phyloP scores from a whole-genome alignment of 2,113 vertebrate genomes.

The Pluvialis apricaria region DNA sequence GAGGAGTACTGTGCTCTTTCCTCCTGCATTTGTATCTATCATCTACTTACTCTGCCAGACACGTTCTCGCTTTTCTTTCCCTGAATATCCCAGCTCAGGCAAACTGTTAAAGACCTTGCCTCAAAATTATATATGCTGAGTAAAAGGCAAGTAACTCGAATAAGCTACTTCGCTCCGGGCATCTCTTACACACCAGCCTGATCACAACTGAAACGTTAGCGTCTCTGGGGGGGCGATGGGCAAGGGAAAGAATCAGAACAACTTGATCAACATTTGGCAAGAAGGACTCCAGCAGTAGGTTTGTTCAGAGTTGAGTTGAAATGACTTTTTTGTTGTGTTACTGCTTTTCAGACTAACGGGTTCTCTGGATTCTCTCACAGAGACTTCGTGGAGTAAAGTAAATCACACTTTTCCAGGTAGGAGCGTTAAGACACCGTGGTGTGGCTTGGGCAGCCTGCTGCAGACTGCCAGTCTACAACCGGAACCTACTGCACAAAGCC shows the following conservation, averaged over 20 bases:
- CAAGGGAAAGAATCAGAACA: background rate
- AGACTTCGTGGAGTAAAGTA: constrained; percentile 82
- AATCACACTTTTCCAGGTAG: constrained; percentile 84
- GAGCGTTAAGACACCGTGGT: background rate
- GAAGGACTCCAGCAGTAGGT: background rate
- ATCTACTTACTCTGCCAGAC: background rate
- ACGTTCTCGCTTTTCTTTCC: background rate
- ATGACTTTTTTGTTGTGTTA: background rate
- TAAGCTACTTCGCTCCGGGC: background rate
- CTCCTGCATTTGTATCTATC: background rate
- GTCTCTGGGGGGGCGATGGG: background rate
- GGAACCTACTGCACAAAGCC: background rate
- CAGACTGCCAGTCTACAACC: background rate
- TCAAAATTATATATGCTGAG: background rate
- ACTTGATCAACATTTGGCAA: background rate
- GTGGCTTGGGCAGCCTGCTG: background rate
- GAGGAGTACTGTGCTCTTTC: background rate
- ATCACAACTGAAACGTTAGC: background rate
- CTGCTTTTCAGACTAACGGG: constrained; percentile 82
- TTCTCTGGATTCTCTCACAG: constrained; percentile 91
- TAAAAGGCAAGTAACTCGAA: background rate
- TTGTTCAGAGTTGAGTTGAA: background rate
- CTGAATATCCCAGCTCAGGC: background rate
- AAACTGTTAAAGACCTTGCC: background rate
- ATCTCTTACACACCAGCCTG: background rate